Base-by-base conservation (phyloP, 2,888 invertebrate genomes). In the Drosophila lutescens region DNA sequence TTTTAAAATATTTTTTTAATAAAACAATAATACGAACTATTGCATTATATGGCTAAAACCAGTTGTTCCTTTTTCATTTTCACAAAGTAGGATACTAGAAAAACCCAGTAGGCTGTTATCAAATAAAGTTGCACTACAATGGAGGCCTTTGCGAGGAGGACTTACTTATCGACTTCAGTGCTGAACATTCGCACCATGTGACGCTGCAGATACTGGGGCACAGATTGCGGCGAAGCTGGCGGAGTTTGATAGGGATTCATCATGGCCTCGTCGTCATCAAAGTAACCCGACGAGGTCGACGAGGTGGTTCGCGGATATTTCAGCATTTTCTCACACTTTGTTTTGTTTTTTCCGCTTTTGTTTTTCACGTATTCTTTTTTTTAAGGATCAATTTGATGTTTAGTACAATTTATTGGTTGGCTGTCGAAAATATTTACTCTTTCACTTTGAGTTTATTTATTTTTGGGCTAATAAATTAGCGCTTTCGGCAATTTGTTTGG, bases 121-220 rank as follows among this genome's bases (percentile, higher is more conserved):
- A 9, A 32, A 26, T 5, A 30, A 13, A 9, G 4, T 36, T n/a
- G 10, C 12, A 43, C 23, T 17, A 40, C 20, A 32, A 17, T 20
- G 15, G 23, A 12, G 10, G 1, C 13, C 49, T 12, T 13, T 10
- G 13, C 13, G 23, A 23, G 34, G 23, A 54, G 17, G 15, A 76
- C 59, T 53, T 84, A 90, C 92, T 91, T 85, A 91, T 92, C 92
- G 43, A 71, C 91, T 90, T 91, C 91, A 10, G 83, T 80, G 78
- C 91, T 91, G 74, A 91, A 92, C 91, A 91, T 91, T 77, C 92
- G 82, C 54, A 91, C 88, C 68, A 91, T 91, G 72, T 91, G 90
- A 34, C 87, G 86, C 34, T 91, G 89, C 49, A 91, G 78, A 69
- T 84, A 86, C 32, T 86, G 86, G 17, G 89, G 89, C 66, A 89